Evolutionary conservation across 2,888 invertebrate genomes (phyloP).

Genomic region (Tinea semifulvella): DNA sequence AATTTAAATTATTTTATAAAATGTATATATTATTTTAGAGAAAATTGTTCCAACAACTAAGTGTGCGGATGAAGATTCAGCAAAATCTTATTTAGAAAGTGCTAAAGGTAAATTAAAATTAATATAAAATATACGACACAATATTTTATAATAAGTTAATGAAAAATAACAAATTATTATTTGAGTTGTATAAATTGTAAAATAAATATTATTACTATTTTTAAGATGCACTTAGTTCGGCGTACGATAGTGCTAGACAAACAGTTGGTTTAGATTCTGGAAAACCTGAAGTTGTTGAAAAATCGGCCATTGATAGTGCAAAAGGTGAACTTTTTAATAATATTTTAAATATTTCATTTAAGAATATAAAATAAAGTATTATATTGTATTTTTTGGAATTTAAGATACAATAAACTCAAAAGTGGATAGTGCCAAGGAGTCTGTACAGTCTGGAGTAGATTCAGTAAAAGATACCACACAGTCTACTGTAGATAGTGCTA

Average conservation of each 20-base stretch:
- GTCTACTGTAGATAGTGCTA: constrained; percentile 7
- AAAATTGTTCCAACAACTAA: constrained; percentile 7
- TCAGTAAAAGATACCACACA: constrained; percentile 21
- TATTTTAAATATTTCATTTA: too few relatives aligned
- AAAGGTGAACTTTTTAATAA: too few relatives aligned
- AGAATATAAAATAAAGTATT: neutral
- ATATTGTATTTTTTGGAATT: constrained; percentile 9
- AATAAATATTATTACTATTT: too few relatives aligned
- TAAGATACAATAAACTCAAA: constrained; percentile 19
- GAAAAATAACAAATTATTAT: too few relatives aligned
- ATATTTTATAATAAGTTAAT: too few relatives aligned
- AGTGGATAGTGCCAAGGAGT: constrained; percentile 35
- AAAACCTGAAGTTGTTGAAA: constrained; percentile 31
- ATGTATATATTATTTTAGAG: constrained; percentile 1
- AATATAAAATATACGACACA: too few relatives aligned
- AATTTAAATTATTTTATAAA: too few relatives aligned
- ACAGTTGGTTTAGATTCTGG: constrained; percentile 38
- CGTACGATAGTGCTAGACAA: constrained; percentile 31
- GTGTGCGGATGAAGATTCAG: constrained; percentile 3
- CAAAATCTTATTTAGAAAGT: neutral
- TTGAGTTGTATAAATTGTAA: too few relatives aligned
- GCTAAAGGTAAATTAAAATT: constrained; percentile 25
- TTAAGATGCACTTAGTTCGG: too few relatives aligned
- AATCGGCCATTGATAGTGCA: too few relatives aligned
- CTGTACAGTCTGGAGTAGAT: constrained; percentile 29